These are phyloP conservation scores for Hemicrepidius hirtus DNA, from an alignment of 2,888 invertebrate species.

Conservation along the genomic window DNA sequence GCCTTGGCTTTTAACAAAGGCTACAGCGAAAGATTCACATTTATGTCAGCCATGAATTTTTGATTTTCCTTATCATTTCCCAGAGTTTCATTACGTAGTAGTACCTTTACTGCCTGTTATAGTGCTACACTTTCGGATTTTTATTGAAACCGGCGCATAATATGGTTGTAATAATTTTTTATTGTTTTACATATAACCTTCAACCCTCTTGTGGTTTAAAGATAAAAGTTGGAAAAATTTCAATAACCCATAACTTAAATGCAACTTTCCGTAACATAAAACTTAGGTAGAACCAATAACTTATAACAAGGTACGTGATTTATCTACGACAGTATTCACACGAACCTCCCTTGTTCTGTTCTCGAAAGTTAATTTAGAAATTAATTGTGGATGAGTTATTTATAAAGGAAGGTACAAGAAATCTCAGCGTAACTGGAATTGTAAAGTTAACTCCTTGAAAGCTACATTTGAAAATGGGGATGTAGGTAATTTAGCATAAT, in stretches of 20 bases:
- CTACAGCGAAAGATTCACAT: no score
- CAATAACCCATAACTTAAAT: neutral
- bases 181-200: neutral
- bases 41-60: neutral
- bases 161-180: slow-evolving; percentile 3
- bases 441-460: neutral
- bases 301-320: slow-evolving; percentile 1
- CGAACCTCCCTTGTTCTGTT: slow-evolving; percentile 23
- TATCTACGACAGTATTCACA: slow-evolving; percentile 20
- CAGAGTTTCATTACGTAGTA: neutral
- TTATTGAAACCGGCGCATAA: neutral
- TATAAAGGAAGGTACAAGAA: slow-evolving; percentile 2
- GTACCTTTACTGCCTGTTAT: neutral
- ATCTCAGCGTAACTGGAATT: neutral
- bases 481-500: slow-evolving; percentile 4
- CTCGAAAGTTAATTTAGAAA: slow-evolving; percentile 23
- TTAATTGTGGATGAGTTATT: slow-evolving; percentile 37
- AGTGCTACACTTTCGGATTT: neutral
- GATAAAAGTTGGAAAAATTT: neutral
- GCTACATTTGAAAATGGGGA: neutral
- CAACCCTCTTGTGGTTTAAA: neutral
- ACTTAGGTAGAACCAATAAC: neutral
- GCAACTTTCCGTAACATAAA: neutral
- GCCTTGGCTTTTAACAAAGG: no score
- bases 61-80: neutral